phyloP scores from a whole-genome alignment of 2,113 vertebrate genomes.

The Thomomys bottae region DNA sequence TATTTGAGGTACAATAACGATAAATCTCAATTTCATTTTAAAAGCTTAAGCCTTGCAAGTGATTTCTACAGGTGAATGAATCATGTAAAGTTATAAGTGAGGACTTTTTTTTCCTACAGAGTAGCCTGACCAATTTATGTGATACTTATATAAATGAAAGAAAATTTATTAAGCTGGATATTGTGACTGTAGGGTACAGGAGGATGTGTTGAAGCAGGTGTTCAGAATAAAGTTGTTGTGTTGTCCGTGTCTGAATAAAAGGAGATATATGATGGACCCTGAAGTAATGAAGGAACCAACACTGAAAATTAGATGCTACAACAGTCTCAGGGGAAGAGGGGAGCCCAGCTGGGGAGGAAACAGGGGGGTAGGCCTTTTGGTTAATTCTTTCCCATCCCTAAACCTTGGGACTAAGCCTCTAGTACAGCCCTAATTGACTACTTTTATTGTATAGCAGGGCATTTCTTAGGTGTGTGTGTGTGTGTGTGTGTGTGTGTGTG shows the following conservation, averaged over 20 bases:
- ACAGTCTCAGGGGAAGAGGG: neutral
- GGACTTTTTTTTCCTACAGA: conserved; percentile 55
- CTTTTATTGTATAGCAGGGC: neutral
- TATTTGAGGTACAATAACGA: conserved; percentile 2
- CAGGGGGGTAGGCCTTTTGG: neutral
- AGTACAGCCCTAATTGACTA: neutral
- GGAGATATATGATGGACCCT: neutral
- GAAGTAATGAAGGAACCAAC: neutral
- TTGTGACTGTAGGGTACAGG: neutral
- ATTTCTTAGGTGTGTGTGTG: neutral
- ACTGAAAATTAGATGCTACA: neutral
- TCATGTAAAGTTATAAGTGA: neutral
- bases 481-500: too few species aligned
- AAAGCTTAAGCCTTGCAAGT: neutral
- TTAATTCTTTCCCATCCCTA: neutral
- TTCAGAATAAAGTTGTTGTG: neutral
- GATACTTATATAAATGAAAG: neutral
- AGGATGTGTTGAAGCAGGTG: neutral
- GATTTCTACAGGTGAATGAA: conserved; percentile 41
- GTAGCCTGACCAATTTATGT: neutral
- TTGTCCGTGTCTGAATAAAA: neutral
- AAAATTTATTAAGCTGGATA: neutral
- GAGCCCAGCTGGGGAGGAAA: too few species aligned
- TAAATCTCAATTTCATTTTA: neutral
- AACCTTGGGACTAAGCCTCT: neutral